These are phyloP conservation scores for Pachypeltis micranthus DNA, from an alignment of 1,140 invertebrate genomes.

Conservation along the genomic window DNA sequence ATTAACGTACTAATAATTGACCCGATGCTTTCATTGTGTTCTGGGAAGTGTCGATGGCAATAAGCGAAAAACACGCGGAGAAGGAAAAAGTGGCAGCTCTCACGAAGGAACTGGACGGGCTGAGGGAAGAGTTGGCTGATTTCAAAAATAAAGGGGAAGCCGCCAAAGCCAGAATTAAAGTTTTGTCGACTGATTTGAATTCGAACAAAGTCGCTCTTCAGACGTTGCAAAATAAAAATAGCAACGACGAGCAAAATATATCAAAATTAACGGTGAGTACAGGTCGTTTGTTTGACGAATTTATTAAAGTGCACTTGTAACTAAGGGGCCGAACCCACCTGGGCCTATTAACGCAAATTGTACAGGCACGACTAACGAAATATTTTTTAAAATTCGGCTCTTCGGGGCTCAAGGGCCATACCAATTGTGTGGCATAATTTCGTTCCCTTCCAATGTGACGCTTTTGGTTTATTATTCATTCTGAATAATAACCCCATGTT, in stretches of 20 bases:
- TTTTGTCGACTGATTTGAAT: constrained; percentile 42
- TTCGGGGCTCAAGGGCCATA: no score
- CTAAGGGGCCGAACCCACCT: no score
- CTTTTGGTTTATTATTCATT: no score
- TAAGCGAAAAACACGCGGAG: constrained; percentile 40
- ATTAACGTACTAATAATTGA: no score
- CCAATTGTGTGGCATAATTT: no score
- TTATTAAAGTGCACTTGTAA: background rate
- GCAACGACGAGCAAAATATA: constrained; percentile 43
- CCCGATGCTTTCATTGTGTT: no score
- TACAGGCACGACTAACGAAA: no score
- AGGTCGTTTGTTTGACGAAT: background rate
- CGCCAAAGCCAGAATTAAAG: constrained; percentile 41
- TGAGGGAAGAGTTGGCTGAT: constrained; percentile 34
- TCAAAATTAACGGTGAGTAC: constrained; percentile 35
- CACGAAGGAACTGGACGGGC: constrained; percentile 39
- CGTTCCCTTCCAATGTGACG: no score
- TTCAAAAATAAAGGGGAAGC: constrained; percentile 45
- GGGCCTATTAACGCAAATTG: no score
- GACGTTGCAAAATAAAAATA: constrained; percentile 42
- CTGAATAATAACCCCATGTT: no score
- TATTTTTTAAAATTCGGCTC: no score
- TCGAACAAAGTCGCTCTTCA: constrained; percentile 38
- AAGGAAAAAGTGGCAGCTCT: constrained; percentile 40
- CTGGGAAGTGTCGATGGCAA: constrained; percentile 25